Base-by-base conservation (phyloP, 2,113 vertebrate species). In the Gadus macrocephalus region DNA sequence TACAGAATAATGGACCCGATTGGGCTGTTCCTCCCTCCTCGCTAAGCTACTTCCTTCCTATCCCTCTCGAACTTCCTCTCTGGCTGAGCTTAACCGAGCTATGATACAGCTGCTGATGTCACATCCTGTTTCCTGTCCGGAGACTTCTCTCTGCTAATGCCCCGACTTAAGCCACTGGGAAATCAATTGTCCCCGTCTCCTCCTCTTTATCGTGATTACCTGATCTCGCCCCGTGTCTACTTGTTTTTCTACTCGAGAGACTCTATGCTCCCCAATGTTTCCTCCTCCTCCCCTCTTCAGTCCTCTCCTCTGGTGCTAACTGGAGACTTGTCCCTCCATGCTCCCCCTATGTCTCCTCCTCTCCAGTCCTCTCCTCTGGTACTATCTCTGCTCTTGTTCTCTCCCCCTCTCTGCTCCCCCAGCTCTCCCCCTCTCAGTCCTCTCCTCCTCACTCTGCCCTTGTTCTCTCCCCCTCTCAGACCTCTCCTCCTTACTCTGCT, bases 401-500 rank as follows among this genome's bases (percentile, higher is more conserved):
- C 66, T 15, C 58, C 81, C 85, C 76, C 89, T 88, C 90, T 85
- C n/a, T n/a, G n/a, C n/a, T n/a, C n/a, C n/a, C n/a, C n/a, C n/a
- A n/a, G n/a, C 22, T 60, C 66, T 15, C 58, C 81, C 85, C 76
- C 89, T 88, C 90, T 85, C n/a, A n/a, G 22, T 25, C 22, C 22
- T 25, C 1, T 25, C 22, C 22, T 25, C 22, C 22, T 25, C 1
- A 25, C 22, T 25, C 22, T 25, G 22, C 22, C 2, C 22, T 25
- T 2, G 2, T 25, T 25, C 22, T 25, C 22, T 25, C 22, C 22
- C 22, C 22, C 22, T 25, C 22, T 25, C 22, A 25, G 22, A 1
- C 22, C 22, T 25, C 22, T 25, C 22, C 22, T 25, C 89, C 85
- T 91, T 89, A 90, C 85, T 92, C 91, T 94, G 86, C 93, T 91